These are phyloP conservation scores for Lordiphosa collinella DNA, from an alignment of 1,140 invertebrate genomes.

Conservation along the genomic window DNA sequence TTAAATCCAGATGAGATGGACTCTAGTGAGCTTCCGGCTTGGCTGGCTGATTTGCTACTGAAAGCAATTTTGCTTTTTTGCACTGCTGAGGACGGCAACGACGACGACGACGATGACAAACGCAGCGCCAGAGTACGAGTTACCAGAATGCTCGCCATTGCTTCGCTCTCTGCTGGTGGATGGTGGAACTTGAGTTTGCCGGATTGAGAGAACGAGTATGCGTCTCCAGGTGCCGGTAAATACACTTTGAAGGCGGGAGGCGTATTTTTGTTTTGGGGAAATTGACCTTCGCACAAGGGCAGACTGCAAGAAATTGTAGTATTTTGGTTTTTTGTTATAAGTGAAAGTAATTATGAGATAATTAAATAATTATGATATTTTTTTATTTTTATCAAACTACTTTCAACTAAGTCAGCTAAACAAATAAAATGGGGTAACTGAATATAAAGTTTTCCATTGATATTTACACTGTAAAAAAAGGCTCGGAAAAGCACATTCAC, in stretches of 20 bases:
- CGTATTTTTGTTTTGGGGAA: slow-evolving; percentile 15
- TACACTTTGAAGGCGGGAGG: slow-evolving; percentile 7
- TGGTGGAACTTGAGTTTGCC: slow-evolving; percentile 25
- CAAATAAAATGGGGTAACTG: no score
- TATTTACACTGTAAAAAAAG: background rate
- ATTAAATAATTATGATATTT: background rate
- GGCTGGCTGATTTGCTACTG: slow-evolving; percentile 55
- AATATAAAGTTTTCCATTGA: no score
- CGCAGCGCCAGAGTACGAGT: slow-evolving; percentile 17
- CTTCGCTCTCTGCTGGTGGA: slow-evolving; percentile 15
- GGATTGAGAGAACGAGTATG: no score
- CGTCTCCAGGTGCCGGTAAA: slow-evolving; percentile 14
- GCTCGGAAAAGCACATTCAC: no score
- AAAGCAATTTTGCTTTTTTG: slow-evolving; percentile 28
- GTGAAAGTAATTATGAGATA: background rate
- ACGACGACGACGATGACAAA: slow-evolving; percentile 10
- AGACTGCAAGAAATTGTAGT: slow-evolving; percentile 29
- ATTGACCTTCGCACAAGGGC: slow-evolving; percentile 73
- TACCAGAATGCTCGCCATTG: slow-evolving; percentile 30
- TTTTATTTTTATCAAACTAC: background rate
- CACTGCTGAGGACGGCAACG: slow-evolving; percentile 5
- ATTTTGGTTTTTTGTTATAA: slow-evolving; percentile 16
- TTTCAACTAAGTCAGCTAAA: background rate
- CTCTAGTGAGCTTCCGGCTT: slow-evolving; percentile 44
- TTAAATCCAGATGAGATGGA: slow-evolving; percentile 49